Evolutionary conservation across 2,888 invertebrate species (phyloP), one percentile per base, ranked within the genome.

Genomic region (Taphrorychus bicolor): DNA sequence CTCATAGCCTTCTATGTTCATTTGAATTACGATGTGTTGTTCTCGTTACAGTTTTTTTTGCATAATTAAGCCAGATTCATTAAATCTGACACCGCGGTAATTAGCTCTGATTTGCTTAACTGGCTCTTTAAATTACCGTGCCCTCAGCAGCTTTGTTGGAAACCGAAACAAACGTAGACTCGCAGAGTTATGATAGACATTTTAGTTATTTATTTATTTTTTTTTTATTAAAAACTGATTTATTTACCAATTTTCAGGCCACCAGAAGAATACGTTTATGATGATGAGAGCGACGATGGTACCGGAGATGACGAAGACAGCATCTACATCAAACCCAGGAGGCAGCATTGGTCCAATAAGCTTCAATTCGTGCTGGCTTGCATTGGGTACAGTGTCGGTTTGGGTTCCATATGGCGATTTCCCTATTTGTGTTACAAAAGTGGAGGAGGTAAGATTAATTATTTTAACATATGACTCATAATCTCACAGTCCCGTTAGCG

Each of bases 361-460:
- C 87, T 92, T 77, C 94, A 95, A 83, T 95, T 95, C 80, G 93
- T 95, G 59, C 85, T 95, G 76, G 94, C 94, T 54, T 94, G 93
- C 80, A 90, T 95, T 71, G 93, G 95, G 19, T 94, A 94, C 81
- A 94, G 94, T 59, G 93, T 95, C 60, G 95, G 94, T 41, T 87
- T 95, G 71, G 94, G 94, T 74, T 95, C 94, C 79, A 91, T 95
- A 72, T 95, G 95, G 95, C 87, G 95, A 76, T 95, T 96, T 83
- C 96, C 96, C 32, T 96, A 95, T 83, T 87, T 95, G 76, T 94
- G 94, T 83, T 94, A 94, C 83, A 92, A 92, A 84, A 93, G 93
- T 80, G 94, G 94, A 74, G 94, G 94, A 85, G 94, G 94, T 93
- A 80, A 87, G 45, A 16, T 45, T 1, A 17, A n/a, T 45, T 17